Percentiles rank a stretch among this genome's conserved stretches.
Evolutionary conservation across 2,113 vertebrate species (phyloP).

Genomic region (Cyanistes caeruleus): DNA sequence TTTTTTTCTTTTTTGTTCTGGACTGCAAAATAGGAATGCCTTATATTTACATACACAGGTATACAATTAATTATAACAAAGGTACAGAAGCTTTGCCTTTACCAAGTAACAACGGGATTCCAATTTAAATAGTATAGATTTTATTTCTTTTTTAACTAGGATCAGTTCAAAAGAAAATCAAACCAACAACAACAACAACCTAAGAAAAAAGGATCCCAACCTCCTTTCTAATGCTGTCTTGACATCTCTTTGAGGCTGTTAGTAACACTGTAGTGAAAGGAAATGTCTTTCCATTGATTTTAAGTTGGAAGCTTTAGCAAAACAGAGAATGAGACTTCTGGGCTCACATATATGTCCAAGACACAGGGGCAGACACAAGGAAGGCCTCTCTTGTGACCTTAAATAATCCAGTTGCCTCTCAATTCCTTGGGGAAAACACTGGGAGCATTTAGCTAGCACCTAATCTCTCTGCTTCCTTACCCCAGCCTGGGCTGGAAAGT

Average conservation of each 20-base stretch:
- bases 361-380: constrained; percentile 54
- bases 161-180: constrained; percentile 72
- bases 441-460: constrained; percentile 49
- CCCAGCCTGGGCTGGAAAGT: background rate
- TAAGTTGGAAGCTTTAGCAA: constrained; percentile 88
- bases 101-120: constrained; percentile 95
- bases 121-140: constrained; percentile 84
- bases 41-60: constrained; percentile 99
- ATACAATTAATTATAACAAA: constrained; percentile 99
- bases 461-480: constrained; percentile 28
- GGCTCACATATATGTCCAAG: background rate
- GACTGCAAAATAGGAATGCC: constrained; percentile 99
- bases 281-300: constrained; percentile 79
- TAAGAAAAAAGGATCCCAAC: constrained; percentile 70
- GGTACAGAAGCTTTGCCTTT: constrained; percentile 99
- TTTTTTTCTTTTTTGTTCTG: constrained; percentile 91
- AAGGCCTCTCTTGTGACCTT: constrained; percentile 25
- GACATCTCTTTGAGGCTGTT: constrained; percentile 86
- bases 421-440: background rate
- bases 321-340: constrained; percentile 47
- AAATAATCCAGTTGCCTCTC: constrained; percentile 19
- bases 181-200: constrained; percentile 73
- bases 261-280: constrained; percentile 92
- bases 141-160: constrained; percentile 69
- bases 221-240: constrained; percentile 72